Percentiles rank a stretch among this genome's conserved stretches.
phyloP scores from a whole-genome alignment of 2,113 vertebrate genomes.

The Callaeas wilsoni region DNA sequence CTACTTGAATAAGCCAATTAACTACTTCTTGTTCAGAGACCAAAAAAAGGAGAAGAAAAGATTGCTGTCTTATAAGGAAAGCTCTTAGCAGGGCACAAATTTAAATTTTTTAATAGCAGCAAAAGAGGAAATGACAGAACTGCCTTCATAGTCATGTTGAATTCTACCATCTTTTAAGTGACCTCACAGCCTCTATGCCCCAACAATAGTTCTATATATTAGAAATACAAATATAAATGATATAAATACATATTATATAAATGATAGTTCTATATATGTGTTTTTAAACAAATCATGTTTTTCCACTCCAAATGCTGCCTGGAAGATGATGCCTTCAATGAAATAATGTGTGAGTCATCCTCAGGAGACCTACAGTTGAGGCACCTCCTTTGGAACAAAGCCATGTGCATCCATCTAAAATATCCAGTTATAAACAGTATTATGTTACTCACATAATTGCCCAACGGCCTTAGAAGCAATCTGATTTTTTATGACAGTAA shows the following conservation, averaged over 20 bases:
- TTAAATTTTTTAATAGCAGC: background rate
- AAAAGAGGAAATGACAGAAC: background rate
- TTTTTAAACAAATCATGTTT: conserved; percentile 5
- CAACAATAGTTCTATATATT: background rate
- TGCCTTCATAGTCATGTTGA: background rate
- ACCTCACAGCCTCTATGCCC: background rate
- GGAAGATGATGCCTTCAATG: conserved; percentile 28
- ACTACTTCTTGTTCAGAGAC: background rate
- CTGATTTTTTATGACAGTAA: background rate
- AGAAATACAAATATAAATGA: background rate
- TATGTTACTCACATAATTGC: background rate
- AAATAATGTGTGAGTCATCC: conserved; percentile 42
- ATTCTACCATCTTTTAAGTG: background rate
- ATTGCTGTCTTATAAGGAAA: background rate
- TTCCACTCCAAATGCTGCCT: conserved; percentile 12
- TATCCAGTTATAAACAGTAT: conserved; percentile 3
- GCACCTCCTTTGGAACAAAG: conserved; percentile 38
- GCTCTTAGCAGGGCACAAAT: background rate
- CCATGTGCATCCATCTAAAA: background rate
- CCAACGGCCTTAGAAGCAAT: background rate
- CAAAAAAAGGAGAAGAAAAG: background rate
- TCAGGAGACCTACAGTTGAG: background rate
- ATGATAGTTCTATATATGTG: background rate
- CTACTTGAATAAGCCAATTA: background rate
- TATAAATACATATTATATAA: background rate